These are phyloP conservation scores for Rhinophrynus dorsalis DNA, from an alignment of 2,797 vertebrate genomes.

Conservation along the genomic window DNA sequence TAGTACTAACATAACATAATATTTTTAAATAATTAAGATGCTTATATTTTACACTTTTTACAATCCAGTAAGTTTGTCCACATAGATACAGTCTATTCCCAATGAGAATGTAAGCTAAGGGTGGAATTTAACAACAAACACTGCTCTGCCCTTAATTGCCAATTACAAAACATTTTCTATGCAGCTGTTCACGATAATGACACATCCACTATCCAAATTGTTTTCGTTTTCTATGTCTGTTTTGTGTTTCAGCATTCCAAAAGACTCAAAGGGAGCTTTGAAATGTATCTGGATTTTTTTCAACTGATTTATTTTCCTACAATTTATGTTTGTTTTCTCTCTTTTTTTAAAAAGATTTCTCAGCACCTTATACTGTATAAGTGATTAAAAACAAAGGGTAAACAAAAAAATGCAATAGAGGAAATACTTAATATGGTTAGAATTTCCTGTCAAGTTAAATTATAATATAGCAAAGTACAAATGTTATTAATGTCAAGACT, in stretches of 20 bases:
- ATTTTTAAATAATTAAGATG: too few relatives aligned
- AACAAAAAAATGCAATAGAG: not conserved
- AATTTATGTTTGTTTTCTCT: not conserved
- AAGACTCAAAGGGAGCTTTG: not conserved
- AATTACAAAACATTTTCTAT: constrained; percentile 14
- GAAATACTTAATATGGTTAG: not conserved
- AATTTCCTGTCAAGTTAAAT: constrained; percentile 1
- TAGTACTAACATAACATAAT: too few relatives aligned
- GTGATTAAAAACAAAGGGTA: too few relatives aligned
- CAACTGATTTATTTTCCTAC: not conserved
- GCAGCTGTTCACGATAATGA: constrained; percentile 34
- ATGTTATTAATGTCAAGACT: not conserved
- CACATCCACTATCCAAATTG: not conserved
- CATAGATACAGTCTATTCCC: not conserved
- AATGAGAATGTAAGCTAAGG: constrained; percentile 30
- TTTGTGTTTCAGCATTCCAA: constrained; percentile 11
- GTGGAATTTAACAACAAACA: constrained; percentile 43
- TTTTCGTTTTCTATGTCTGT: constrained; percentile 1
- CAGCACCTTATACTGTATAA: too few relatives aligned
- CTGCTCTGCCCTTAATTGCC: constrained; percentile 26
- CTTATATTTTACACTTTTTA: too few relatives aligned
- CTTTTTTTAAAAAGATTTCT: not conserved
- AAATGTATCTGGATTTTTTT: constrained; percentile 5
- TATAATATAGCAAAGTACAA: not conserved
- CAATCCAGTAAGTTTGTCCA: too few relatives aligned